These are phyloP conservation scores for Drosophila barbarae DNA, from an alignment of 2,888 invertebrate genomes.

Conservation along the genomic window DNA sequence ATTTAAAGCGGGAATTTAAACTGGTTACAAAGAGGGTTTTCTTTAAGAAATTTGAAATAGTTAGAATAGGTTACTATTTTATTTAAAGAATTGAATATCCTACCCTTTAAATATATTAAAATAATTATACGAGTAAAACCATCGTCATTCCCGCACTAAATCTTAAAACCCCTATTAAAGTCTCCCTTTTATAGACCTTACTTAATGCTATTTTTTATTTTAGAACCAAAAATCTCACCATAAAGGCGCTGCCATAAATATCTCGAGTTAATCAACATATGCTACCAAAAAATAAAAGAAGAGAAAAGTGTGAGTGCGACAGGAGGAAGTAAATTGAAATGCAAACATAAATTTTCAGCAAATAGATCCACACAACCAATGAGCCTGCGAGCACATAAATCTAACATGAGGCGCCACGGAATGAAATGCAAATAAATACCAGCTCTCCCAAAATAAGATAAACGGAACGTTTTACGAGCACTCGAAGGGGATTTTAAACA, in stretches of 20 bases:
- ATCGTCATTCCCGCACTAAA: background rate
- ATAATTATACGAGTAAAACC: background rate
- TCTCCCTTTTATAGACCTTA: background rate
- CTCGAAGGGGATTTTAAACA: conserved; percentile 58
- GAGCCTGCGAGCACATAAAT: conserved; percentile 49
- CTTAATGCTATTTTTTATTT: background rate
- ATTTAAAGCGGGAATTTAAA: conserved; percentile 4
- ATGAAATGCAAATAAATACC: conserved; percentile 34
- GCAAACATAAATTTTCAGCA: conserved; percentile 35
- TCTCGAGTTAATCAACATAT: conserved; percentile 53
- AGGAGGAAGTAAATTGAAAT: conserved; percentile 53
- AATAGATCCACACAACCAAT: conserved; percentile 26
- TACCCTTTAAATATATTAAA: background rate
- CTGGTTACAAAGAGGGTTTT: background rate
- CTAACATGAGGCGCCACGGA: conserved; percentile 45
- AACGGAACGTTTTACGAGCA: conserved; percentile 61
- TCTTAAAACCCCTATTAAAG: background rate
- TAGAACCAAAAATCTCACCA: background rate
- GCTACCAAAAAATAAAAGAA: background rate
- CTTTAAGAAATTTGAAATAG: no score
- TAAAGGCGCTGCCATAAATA: conserved; percentile 28
- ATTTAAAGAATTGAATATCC: background rate
- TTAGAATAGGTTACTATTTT: no score
- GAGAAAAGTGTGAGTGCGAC: background rate
- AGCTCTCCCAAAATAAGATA: conserved; percentile 37